Percentiles rank a stretch among this genome's conserved stretches.
Conservation (phyloP, 2,113 vertebrate genomes). For the Thamnaconus septentrionalis region DNA sequence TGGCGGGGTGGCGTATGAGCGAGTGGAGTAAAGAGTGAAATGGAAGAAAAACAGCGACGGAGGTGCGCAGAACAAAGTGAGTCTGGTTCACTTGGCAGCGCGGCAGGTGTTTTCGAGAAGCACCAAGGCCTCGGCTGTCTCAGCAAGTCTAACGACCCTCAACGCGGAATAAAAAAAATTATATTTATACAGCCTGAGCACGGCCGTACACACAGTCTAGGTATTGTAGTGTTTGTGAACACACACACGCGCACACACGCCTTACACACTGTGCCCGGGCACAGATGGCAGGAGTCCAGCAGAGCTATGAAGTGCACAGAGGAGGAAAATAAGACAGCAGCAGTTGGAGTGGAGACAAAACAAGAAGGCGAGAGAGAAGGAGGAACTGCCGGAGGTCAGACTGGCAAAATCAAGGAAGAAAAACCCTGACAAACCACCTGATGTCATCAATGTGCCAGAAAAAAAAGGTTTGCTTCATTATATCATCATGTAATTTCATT, state of each 20-base stretch:
- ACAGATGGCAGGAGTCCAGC: constrained; percentile 55
- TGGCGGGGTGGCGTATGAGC: background rate
- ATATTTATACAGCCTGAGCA: background rate
- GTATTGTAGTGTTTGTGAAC: background rate
- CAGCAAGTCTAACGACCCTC: constrained; percentile 63
- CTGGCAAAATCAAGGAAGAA: constrained; percentile 4
- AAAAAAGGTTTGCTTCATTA: no score
- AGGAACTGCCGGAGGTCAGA: constrained; percentile 24
- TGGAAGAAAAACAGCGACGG: background rate
- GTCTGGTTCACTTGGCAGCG: constrained; percentile 46
- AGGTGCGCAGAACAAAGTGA: constrained; percentile 48
- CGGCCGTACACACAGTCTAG: constrained; percentile 6
- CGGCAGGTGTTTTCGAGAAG: constrained; percentile 51
- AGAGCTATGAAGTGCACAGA: constrained; percentile 48
- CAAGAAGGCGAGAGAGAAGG: constrained; percentile 9
- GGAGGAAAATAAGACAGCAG: constrained; percentile 52
- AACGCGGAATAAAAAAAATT: constrained; percentile 4
- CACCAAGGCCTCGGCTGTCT: constrained; percentile 52
- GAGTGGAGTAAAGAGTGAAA: constrained; percentile 8
- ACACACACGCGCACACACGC: background rate
- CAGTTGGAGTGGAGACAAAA: constrained; percentile 19
- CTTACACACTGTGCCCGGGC: constrained; percentile 11
- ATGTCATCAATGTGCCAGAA: no score
- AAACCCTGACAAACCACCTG: constrained; percentile 6
- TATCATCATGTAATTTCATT: no score